Conservation (phyloP, 2,113 vertebrate species). For the Nothocercus julius region DNA sequence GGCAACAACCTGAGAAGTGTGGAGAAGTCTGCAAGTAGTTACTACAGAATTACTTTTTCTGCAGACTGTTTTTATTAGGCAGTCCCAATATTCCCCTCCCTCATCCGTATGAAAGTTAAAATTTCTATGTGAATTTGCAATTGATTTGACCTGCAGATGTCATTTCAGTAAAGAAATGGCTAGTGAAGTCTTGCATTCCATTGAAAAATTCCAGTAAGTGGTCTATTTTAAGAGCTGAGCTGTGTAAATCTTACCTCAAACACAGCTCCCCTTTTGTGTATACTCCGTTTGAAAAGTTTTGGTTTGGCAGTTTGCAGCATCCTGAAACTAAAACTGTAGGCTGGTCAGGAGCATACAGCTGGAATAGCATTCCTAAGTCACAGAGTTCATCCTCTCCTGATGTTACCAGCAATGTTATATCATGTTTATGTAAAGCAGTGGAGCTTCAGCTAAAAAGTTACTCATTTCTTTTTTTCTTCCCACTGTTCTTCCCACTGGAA, state of each 20-base stretch:
- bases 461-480: conserved; percentile 39
- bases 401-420: conserved; percentile 20
- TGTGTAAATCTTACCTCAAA: background rate
- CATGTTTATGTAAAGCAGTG: background rate
- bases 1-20: background rate
- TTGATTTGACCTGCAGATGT: background rate
- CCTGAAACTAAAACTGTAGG: conserved; percentile 28
- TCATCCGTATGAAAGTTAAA: background rate
- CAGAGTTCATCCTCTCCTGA: conserved; percentile 14
- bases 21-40: background rate
- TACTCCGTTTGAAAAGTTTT: background rate
- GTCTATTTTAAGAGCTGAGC: background rate
- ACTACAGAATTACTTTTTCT: background rate
- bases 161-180: background rate
- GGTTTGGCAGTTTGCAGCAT: conserved; percentile 23
- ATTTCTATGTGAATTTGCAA: background rate
- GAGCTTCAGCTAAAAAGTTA: conserved; percentile 41
- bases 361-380: conserved; percentile 45
- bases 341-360: background rate
- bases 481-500: background rate
- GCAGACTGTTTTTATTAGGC: background rate
- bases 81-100: background rate
- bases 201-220: background rate
- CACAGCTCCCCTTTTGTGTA: background rate
- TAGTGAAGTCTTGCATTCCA: background rate